A percentile compares a stretch with the other conserved stretches of the same genome.
phyloP scores from a whole-genome alignment of 1,140 invertebrate genomes.

The Drosophila suzukii region DNA sequence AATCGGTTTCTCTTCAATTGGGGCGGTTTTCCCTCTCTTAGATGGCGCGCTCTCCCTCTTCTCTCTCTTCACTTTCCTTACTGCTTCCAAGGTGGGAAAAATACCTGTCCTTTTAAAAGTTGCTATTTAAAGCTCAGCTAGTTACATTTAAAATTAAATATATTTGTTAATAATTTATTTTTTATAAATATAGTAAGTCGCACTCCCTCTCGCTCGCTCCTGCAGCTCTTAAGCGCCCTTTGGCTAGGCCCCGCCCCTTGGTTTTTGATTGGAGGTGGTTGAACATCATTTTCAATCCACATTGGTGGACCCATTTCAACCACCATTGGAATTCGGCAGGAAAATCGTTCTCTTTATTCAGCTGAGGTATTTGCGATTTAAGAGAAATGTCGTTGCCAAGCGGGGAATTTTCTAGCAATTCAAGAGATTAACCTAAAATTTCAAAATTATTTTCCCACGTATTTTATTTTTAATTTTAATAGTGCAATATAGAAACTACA shows the following conservation, averaged over 20 bases:
- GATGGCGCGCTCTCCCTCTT: not conserved
- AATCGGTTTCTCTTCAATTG: not conserved
- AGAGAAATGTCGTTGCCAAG: not conserved
- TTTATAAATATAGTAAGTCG: not conserved
- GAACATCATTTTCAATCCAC: not conserved
- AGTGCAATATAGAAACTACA: too few species aligned
- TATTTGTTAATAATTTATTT: not conserved
- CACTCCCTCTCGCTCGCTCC: slow-evolving; percentile 4
- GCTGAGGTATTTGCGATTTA: not conserved
- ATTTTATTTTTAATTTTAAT: too few species aligned
- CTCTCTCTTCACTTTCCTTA: not conserved
- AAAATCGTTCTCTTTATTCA: not conserved
- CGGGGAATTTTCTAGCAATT: not conserved
- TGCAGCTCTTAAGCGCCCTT: not conserved
- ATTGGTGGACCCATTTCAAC: slow-evolving; percentile 28
- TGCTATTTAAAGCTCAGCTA: too few species aligned
- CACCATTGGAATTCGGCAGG: slow-evolving; percentile 1
- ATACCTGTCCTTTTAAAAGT: not conserved
- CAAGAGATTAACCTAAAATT: not conserved
- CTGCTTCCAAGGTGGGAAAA: not conserved
- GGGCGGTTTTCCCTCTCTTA: not conserved
- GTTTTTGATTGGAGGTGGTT: slow-evolving; percentile 24
- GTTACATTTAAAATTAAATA: not conserved
- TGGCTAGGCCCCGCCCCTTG: slow-evolving; percentile 9
- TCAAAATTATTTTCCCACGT: not conserved